Evolutionary conservation across 2,113 vertebrate species (phyloP), one percentile per base, ranked within the genome.

Genomic region (Haplotaxodon microlepis): DNA sequence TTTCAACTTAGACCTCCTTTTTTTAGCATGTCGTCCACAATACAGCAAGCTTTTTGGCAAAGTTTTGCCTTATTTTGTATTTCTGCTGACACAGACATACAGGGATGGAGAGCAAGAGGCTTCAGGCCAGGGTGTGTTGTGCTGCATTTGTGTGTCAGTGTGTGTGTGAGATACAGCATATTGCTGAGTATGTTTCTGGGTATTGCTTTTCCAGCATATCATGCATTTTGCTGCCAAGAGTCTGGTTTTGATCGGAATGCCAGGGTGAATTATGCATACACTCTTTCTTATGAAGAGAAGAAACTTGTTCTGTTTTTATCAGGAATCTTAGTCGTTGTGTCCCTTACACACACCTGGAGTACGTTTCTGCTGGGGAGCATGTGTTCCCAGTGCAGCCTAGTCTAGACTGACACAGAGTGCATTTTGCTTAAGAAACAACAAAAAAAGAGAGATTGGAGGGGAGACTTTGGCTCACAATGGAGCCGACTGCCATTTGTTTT

Each of bases 51-150:
- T 69, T 34, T 80, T 63, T 81, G 79, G 82, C 84, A 80, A 53
- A 81, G 79, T 85, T 89, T 81, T 69, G 71, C 40, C 27, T 59
- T 34, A 50, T 89, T 85, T 89, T 45, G 38, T 84, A 11, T 89
- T 94, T 88, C 54, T 94, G 93, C 93, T 94, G 94, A 95, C 89
- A 24, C 61, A 69, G 69, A 85, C 24, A 88, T 89, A 86, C 50
- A 80, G 16, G 24, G 59, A 71, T 84, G 17, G 40, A 66, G 73
- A 86, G 80, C 42, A 87, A 66, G 56, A 36, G 66, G 83, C 92
- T 91, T 86, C 86, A 69, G 86, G 92, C 89, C 86, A 84, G 82
- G 47, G 82, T 92, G 84, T 3, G 21, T 78, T 7, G 6, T 87
- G 83, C 51, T 86, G 56, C 63, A 24, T 24, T 50, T 29, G 31